Evolutionary conservation across 2,888 invertebrate genomes (phyloP).

Genomic region (Stenotaenia linearis): DNA sequence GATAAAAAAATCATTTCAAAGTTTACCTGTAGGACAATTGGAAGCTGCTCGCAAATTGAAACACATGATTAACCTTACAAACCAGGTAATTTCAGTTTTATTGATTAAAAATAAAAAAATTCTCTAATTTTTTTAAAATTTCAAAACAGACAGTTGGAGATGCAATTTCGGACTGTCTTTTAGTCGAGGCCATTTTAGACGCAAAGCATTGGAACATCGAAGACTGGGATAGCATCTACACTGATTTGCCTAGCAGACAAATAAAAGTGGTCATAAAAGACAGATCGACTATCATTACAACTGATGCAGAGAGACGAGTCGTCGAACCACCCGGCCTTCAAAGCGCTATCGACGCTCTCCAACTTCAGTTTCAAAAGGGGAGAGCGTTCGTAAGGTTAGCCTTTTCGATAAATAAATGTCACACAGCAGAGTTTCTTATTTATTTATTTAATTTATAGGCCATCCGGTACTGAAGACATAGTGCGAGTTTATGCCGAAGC

Average conservation of each 20-base stretch:
- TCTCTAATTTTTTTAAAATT: neutral
- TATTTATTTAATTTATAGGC: slow-evolving; percentile 52
- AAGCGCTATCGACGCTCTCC: slow-evolving; percentile 65
- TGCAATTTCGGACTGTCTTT: slow-evolving; percentile 89
- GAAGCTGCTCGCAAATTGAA: slow-evolving; percentile 60
- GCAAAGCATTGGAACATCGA: slow-evolving; percentile 69
- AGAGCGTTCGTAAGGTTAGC: slow-evolving; percentile 76
- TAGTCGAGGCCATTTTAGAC: slow-evolving; percentile 85
- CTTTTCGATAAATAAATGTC: neutral
- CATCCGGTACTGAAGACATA: slow-evolving; percentile 96
- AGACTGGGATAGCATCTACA: slow-evolving; percentile 76
- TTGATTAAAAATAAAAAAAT: too few species aligned
- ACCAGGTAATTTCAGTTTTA: slow-evolving; percentile 55
- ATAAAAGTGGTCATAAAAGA: slow-evolving; percentile 86
- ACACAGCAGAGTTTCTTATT: neutral
- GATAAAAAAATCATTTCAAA: slow-evolving; percentile 33
- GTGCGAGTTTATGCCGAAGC: slow-evolving; percentile 96
- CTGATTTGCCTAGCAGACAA: slow-evolving; percentile 79
- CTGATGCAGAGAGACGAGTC: slow-evolving; percentile 79
- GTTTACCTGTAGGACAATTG: slow-evolving; percentile 42
- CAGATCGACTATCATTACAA: slow-evolving; percentile 74
- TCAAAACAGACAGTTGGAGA: slow-evolving; percentile 72
- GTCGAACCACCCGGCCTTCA: slow-evolving; percentile 79
- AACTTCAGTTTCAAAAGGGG: slow-evolving; percentile 62
- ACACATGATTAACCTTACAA: slow-evolving; percentile 74